Evolutionary conservation across 2,113 vertebrate species (phyloP).

Genomic region (Perognathus longimembris): DNA sequence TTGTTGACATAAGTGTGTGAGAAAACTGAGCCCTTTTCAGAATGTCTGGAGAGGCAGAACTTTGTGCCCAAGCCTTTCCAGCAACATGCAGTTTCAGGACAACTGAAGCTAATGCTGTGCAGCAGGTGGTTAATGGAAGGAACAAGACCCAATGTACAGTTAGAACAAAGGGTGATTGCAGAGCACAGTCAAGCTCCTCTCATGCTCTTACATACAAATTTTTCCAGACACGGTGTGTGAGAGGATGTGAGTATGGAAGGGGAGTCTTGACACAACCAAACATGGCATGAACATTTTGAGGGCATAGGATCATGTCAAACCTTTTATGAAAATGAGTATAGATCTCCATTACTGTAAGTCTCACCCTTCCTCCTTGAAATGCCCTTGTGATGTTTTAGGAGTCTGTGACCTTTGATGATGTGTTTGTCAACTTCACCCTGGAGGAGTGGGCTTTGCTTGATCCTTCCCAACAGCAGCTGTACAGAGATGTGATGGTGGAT

Average conservation of each 20-base stretch:
- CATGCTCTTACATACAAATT: too few relatives aligned
- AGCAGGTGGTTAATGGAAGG: too few relatives aligned
- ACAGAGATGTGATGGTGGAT: not conserved
- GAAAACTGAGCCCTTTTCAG: too few relatives aligned
- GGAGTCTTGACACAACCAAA: too few relatives aligned
- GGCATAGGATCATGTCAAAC: not conserved
- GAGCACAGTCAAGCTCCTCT: too few relatives aligned
- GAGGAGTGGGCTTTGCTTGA: not conserved
- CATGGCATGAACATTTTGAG: not conserved
- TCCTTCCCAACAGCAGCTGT: not conserved
- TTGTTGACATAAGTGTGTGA: not conserved
- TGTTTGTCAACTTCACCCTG: constrained; percentile 12
- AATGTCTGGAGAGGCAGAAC: too few relatives aligned
- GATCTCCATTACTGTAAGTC: not conserved
- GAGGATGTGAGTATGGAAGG: not conserved
- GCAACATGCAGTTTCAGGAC: too few relatives aligned
- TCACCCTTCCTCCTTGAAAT: too few relatives aligned
- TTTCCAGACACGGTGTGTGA: not conserved
- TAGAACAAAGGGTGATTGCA: too few relatives aligned
- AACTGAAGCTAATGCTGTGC: too few relatives aligned
- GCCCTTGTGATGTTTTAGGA: not conserved
- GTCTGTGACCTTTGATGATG: not conserved
- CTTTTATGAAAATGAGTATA: not conserved
- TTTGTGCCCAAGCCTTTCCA: too few relatives aligned
- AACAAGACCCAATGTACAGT: too few relatives aligned